phyloP scores from a whole-genome alignment of 2,797 vertebrate species.

The Garrulus glandarius region DNA sequence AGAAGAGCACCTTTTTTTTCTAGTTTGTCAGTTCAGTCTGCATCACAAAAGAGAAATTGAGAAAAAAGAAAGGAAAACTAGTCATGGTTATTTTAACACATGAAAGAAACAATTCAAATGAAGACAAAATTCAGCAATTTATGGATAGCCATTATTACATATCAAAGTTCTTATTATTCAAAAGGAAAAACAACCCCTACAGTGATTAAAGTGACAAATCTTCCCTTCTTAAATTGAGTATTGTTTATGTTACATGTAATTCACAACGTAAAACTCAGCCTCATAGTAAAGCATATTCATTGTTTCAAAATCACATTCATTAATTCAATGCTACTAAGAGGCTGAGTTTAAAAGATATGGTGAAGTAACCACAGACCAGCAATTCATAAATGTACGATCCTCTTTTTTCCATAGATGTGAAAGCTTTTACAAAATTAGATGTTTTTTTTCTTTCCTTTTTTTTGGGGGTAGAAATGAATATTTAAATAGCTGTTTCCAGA shows the following conservation, averaged over 20 bases:
- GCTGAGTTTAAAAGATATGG: not conserved
- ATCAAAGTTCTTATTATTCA: not conserved
- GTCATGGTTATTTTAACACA: not conserved
- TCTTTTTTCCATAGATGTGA: not conserved
- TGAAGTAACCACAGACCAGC: not conserved
- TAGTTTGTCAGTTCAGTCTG: not conserved
- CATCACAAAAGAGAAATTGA: not conserved
- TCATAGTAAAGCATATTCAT: not conserved
- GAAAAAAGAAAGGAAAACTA: not conserved
- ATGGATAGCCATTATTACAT: not conserved
- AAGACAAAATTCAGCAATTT: not conserved
- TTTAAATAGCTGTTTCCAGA: conserved; percentile 49
- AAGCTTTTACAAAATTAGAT: not conserved
- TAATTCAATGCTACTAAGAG: not conserved
- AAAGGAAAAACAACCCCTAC: not conserved
- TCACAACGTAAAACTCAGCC: not conserved
- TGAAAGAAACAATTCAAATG: not conserved
- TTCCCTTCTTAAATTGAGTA: not conserved
- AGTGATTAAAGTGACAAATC: not conserved
- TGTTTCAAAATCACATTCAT: not conserved
- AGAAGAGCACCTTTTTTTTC: not conserved
- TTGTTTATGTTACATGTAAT: not conserved
- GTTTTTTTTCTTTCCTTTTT: not conserved
- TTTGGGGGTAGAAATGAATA: conserved; percentile 36
- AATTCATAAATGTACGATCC: not conserved